phyloP scores from a whole-genome alignment of 2,888 invertebrate species.

The Oscheius onirici region DNA sequence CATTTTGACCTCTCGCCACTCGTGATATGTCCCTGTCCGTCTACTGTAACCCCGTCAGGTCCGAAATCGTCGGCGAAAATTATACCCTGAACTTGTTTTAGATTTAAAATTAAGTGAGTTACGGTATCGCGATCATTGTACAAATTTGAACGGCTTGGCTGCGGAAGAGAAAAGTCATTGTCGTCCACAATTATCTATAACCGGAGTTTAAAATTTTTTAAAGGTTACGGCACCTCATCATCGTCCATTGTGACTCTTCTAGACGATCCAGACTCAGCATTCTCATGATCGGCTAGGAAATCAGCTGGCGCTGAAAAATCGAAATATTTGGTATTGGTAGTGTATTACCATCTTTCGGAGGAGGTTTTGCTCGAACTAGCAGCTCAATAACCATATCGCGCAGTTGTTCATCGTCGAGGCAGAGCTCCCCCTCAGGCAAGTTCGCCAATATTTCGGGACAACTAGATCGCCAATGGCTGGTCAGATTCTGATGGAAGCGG shows the following conservation, averaged over 20 bases:
- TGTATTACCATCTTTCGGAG: not conserved
- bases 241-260: too few relatives aligned
- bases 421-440: slow-evolving; percentile 53
- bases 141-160: too few relatives aligned
- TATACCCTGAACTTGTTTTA: slow-evolving; percentile 32
- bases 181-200: slow-evolving; percentile 8
- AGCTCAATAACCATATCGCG: slow-evolving; percentile 53
- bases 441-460: slow-evolving; percentile 62
- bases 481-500: slow-evolving; percentile 55
- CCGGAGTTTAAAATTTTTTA: too few relatives aligned
- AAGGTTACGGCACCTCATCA: too few relatives aligned
- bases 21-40: slow-evolving; percentile 5
- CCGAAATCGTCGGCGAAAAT: slow-evolving; percentile 61
- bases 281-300: not conserved
- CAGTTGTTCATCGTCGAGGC: slow-evolving; percentile 53
- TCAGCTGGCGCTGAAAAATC: too few relatives aligned
- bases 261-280: not conserved
- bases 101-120: too few relatives aligned
- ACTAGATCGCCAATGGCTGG: slow-evolving; percentile 60
- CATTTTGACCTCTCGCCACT: too few relatives aligned
- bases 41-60: slow-evolving; percentile 39
- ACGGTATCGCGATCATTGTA: too few relatives aligned
- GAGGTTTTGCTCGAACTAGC: slow-evolving; percentile 36
- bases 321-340: not conserved
- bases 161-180: not conserved